Base-by-base conservation (phyloP, 2,797 vertebrate species). In the Schizopygopsis pylzovi region DNA sequence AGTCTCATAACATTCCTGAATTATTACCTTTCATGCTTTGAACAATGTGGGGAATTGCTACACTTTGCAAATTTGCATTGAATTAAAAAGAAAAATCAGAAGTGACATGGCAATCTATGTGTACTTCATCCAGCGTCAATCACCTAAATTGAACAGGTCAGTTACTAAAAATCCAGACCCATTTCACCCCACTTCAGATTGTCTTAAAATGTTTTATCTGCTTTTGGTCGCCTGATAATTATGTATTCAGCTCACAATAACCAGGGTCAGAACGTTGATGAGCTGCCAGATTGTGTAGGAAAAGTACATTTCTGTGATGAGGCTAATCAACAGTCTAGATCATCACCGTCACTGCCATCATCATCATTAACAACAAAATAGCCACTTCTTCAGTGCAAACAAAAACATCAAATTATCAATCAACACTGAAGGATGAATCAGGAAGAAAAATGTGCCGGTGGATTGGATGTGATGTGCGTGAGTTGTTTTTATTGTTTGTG, bases 231-330 rank as follows among this genome's bases (percentile, higher is more conserved):
- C 54, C 11, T 68, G 52, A 49, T 85, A 85, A 87, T 82, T 43
- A 78, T 82, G 78, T 68, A 77, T 85, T 82, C 43, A 0, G 78
- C 63, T 28, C 52, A 59, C 28, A 75, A 52, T 72, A 43, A 65
- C 80, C 56, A 49, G 54, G 67, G 83, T 88, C 79, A 59, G 49
- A 61, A 33, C 75, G 82, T 76, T 85, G 86, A 73, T 56, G 59
- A 71, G 79, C 37, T 37, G 43, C 43, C 75, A 81, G 82, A 81
- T 80, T 86, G 84, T 71, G 82, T 79, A 82, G 76, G 37, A 83
- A 88, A 82, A 43, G 85, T 54, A 49, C n/a, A 81, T 86, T 84
- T 87, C 80, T 79, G 73, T 84, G 85, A 90, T 87, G 85, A 87
- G 80, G 87, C 79, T 80, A 86, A 87, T 88, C 88, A 87, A 82